These are phyloP conservation scores for Stigmatopora argus DNA, from an alignment of 2,113 vertebrate species.

Conservation along the genomic window DNA sequence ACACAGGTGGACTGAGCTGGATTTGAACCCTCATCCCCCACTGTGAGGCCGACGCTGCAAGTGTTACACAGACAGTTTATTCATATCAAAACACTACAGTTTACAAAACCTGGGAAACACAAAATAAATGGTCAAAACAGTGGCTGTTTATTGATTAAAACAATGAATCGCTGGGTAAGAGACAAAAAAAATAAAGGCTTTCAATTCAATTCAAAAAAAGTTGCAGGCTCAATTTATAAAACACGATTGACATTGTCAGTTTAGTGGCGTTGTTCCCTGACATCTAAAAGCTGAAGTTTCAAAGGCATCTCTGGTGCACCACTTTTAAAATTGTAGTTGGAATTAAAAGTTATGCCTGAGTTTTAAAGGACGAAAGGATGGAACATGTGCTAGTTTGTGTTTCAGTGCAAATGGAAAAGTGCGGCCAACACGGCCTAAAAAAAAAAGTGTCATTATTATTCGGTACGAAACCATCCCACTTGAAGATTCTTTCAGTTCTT, in stretches of 20 bases:
- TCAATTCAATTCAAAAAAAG: neutral
- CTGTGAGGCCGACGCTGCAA: no score
- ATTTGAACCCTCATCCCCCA: no score
- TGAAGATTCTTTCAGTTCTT: conserved; percentile 1
- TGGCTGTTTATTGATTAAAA: no score
- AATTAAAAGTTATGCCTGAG: neutral
- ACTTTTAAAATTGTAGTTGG: neutral
- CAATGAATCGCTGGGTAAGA: no score
- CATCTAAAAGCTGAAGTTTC: neutral
- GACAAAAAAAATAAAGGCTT: neutral
- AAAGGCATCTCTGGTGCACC: no score
- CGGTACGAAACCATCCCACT: neutral
- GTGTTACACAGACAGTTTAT: no score
- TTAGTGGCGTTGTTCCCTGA: neutral
- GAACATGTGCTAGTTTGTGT: neutral
- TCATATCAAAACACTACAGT: no score
- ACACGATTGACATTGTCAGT: neutral
- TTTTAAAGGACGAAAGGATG: neutral
- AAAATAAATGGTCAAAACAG: no score
- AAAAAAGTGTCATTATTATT: conserved; percentile 1
- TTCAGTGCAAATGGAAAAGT: conserved; percentile 27
- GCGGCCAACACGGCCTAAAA: conserved; percentile 5
- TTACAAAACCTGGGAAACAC: no score
- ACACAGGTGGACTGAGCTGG: no score
- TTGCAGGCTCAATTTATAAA: neutral